Evolutionary conservation across 2,113 vertebrate species (phyloP).

Genomic region (Psittacus erithacus): DNA sequence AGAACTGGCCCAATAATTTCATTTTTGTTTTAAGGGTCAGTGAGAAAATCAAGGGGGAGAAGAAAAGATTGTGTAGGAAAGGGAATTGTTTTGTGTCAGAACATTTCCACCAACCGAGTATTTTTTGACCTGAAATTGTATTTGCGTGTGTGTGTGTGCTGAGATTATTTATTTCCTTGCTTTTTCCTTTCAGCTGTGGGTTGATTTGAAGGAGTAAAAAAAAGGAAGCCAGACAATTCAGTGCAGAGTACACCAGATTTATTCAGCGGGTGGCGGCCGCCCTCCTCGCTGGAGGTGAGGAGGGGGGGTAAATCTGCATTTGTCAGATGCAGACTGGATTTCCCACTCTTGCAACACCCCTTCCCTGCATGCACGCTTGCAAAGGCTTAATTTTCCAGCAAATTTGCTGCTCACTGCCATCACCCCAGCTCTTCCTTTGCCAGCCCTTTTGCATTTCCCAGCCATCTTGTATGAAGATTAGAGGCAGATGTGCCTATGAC

Average conservation of each 20-base stretch:
- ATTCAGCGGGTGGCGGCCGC: not conserved
- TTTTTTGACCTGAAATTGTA: not conserved
- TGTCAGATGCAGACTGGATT: not conserved
- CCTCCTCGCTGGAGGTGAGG: not conserved
- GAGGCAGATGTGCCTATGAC: not conserved
- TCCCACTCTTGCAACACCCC: not conserved
- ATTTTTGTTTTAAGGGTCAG: not conserved
- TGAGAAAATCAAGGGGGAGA: not conserved
- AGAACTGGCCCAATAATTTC: not conserved
- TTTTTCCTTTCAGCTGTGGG: not conserved
- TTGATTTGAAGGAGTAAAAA: not conserved
- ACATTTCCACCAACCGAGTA: not conserved
- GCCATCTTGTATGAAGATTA: not conserved
- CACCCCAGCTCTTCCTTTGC: not conserved
- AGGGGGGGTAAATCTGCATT: not conserved
- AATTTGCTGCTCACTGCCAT: not conserved
- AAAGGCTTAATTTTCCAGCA: not conserved
- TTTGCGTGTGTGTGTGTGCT: not conserved
- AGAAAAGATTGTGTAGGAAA: not conserved
- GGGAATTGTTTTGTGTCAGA: not conserved
- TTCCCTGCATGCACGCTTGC: accelerated
- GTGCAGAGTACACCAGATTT: not conserved
- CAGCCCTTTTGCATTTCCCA: not conserved
- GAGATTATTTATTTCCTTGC: not conserved
- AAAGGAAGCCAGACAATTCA: not conserved